Evolutionary conservation across 2,888 invertebrate species (phyloP), one percentile per base, ranked within the genome.

Genomic region (Eupithecia vulgata): DNA sequence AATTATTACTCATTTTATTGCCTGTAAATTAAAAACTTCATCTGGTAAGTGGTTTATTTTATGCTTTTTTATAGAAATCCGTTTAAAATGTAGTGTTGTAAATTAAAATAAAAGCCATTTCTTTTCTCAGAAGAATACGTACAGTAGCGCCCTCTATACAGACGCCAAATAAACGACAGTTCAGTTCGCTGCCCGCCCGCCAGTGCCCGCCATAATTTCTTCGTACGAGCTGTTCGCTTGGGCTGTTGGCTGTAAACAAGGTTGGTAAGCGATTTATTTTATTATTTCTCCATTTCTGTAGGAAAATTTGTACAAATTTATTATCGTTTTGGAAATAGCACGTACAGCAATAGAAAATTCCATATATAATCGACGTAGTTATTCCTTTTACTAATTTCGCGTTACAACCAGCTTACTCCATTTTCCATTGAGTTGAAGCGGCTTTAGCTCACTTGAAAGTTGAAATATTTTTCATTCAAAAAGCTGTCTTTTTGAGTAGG

Each of bases 201-300:
- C 42, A 42, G 45, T 87, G 85, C 87, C 88, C 92, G 93, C 92
- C 92, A 92, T 93, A 91, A 91, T 91, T 85, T 88, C 87, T 86
- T 77, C 76, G 76, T 64, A 69, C 73, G 78, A 75, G 72, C 87
- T 86, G 87, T 87, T 84, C 83, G 81, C 85, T 87, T 85, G 87
- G 87, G 85, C 77, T 88, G 88, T 87, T 89, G 82, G 89, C 91
- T 87, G 91, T 94, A 92, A 93, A 94, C 92, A 93, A 87, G 64
- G 85, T 88, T 85, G 83, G 94, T 94, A 81, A 93, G 94, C 90
- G 90, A 81, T 75, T 68, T 72, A 65, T 65, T 45, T 64, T 42
- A 68, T 25, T 35, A 70, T 34, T 45, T 37, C 25, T 34, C 5
- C 81, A 84, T 83, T 80, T 81, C 80, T 81, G 59, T 72, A 75